A percentile compares a stretch with the other conserved stretches of the same genome.
Conservation (phyloP, 2,113 vertebrate genomes). For the Rhinolophus sinicus region DNA sequence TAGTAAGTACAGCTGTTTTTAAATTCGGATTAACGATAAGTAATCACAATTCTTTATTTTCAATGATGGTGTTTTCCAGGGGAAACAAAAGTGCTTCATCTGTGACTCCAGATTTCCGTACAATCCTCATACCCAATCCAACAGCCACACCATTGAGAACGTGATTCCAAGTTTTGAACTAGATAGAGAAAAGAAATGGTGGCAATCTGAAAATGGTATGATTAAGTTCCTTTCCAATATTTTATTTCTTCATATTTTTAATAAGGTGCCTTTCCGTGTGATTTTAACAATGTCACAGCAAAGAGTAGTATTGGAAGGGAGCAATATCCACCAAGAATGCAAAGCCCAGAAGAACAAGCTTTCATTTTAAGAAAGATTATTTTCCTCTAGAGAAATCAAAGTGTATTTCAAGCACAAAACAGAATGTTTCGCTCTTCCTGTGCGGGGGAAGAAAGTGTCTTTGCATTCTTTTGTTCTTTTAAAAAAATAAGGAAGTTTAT, state of each 20-base stretch:
- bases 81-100: conserved; percentile 91
- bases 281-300: not conserved
- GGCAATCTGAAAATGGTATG: conserved; percentile 94
- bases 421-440: conserved; percentile 25
- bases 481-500: not conserved
- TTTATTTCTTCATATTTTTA: conserved; percentile 31
- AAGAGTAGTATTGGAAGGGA: not conserved
- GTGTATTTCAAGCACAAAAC: conserved; percentile 42
- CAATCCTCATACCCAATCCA: conserved; percentile 82
- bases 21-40: conserved; percentile 68
- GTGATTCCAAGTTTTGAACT: conserved; percentile 89
- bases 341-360: not conserved
- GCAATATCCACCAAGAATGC: not conserved
- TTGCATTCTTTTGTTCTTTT: conserved; percentile 6
- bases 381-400: conserved; percentile 45
- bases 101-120: conserved; percentile 91
- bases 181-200: conserved; percentile 91
- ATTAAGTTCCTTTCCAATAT: conserved; percentile 2
- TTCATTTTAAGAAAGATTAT: not conserved
- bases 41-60: conserved; percentile 57
- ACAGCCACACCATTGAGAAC: conserved; percentile 92
- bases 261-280: not conserved
- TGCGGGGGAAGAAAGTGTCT: not conserved
- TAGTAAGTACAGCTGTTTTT: conserved; percentile 66
- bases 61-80: conserved; percentile 82